Evolutionary conservation across 92 coral and sea anemone genomes (phyloP).

Genomic region (Pocillopora grandis): DNA sequence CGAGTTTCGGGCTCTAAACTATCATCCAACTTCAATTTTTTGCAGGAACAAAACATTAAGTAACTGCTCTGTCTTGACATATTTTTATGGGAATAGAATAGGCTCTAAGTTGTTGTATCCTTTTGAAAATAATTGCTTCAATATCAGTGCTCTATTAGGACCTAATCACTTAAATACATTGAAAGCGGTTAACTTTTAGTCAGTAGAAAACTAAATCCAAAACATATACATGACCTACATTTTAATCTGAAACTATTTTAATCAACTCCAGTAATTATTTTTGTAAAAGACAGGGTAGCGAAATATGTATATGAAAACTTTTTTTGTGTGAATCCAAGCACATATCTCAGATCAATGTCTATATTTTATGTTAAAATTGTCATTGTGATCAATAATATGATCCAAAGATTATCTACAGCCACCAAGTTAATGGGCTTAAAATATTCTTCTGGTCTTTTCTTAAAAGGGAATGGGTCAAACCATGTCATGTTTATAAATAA

Average conservation of each 20-base stretch:
- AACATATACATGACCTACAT: not conserved
- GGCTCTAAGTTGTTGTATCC: too few species aligned
- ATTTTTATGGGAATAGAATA: too few species aligned
- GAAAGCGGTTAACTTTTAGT: not conserved
- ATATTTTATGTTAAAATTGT: conserved; percentile 8
- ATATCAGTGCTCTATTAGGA: not conserved
- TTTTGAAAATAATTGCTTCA: not conserved
- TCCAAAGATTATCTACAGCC: conserved; percentile 21
- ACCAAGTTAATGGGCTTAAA: conserved; percentile 6
- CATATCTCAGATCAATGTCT: conserved; percentile 8
- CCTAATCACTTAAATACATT: not conserved
- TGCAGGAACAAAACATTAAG: too few species aligned
- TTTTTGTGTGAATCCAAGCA: not conserved
- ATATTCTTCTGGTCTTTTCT: conserved; percentile 3
- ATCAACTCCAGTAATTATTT: too few species aligned
- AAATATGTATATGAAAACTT: not conserved
- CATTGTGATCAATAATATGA: not conserved
- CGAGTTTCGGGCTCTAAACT: too few species aligned
- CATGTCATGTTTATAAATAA: too few species aligned
- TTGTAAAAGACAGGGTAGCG: not conserved
- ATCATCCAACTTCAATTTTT: too few species aligned
- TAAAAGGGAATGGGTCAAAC: not conserved
- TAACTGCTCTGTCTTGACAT: too few species aligned
- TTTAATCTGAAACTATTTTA: not conserved
- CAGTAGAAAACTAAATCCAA: not conserved